Conservation (phyloP, 2,888 invertebrate species). For the Hecatera dysodea region DNA sequence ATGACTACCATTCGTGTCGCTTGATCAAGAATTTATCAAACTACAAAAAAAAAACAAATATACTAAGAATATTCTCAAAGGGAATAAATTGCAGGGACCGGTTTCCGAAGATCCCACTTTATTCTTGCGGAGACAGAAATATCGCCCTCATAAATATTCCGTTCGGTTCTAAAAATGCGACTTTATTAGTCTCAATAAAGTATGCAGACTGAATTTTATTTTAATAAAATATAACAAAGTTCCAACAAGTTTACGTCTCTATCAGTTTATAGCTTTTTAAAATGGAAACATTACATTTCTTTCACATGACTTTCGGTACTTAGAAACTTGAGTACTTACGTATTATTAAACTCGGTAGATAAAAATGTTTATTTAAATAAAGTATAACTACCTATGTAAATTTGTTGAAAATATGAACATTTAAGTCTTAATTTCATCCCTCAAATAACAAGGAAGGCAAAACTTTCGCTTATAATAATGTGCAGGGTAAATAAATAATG, state of each 20-base stretch:
- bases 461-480: slow-evolving; percentile 60
- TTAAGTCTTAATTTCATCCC: slow-evolving; percentile 24
- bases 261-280: slow-evolving; percentile 32
- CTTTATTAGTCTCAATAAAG: slow-evolving; percentile 53
- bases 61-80: slow-evolving; percentile 38
- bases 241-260: slow-evolving; percentile 45
- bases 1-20: slow-evolving; percentile 27
- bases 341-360: background rate
- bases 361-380: slow-evolving; percentile 9
- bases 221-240: slow-evolving; percentile 36
- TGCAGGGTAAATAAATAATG: slow-evolving; percentile 58
- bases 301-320: slow-evolving; percentile 20
- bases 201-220: slow-evolving; percentile 49
- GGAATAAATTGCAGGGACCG: slow-evolving; percentile 32
- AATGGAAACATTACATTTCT: slow-evolving; percentile 29
- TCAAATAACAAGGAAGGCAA: slow-evolving; percentile 41
- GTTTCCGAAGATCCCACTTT: slow-evolving; percentile 42
- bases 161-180: slow-evolving; percentile 50
- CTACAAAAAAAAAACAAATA: slow-evolving; percentile 34
- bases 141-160: slow-evolving; percentile 54
- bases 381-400: slow-evolving; percentile 8
- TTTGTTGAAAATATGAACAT: slow-evolving; percentile 8
- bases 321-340: background rate
- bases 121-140: slow-evolving; percentile 52
- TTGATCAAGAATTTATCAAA: slow-evolving; percentile 44